Conservation (phyloP, 2,113 vertebrate genomes). For the Microcebus lehilahytsara region DNA sequence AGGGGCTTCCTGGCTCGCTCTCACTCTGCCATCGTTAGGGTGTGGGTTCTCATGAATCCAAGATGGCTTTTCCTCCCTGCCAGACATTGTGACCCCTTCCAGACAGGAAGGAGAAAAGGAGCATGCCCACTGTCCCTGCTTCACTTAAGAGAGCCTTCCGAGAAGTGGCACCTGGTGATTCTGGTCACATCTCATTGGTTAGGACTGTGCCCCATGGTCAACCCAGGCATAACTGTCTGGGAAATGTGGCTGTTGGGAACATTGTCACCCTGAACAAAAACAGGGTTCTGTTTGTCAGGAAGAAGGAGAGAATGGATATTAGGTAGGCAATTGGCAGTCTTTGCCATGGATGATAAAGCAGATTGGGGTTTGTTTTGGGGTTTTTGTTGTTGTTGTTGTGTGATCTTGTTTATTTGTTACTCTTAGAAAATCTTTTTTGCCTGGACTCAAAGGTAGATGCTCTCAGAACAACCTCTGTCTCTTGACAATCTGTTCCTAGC, state of each 20-base stretch:
- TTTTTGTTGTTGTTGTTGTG: neutral
- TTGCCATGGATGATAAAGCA: neutral
- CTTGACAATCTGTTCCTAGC: no score
- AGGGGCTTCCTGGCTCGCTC: neutral
- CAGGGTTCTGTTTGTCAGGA: neutral
- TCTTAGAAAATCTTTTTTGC: neutral
- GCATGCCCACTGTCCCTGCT: neutral
- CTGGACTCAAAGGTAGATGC: neutral
- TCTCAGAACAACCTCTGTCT: neutral
- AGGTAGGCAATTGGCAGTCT: neutral
- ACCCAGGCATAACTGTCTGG: neutral
- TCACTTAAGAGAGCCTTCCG: neutral
- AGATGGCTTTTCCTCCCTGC: neutral
- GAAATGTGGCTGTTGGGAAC: neutral
- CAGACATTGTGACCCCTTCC: neutral
- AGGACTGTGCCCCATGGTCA: neutral
- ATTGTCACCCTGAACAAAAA: neutral
- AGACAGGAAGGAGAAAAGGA: neutral
- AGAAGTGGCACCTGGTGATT: neutral
- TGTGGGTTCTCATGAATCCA: neutral
- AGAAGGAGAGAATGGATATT: neutral
- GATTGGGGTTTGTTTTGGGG: neutral
- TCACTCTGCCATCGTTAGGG: neutral
- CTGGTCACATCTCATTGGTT: neutral
- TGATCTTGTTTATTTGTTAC: neutral